phyloP scores from a whole-genome alignment of 1,140 invertebrate species.

The Holotrichia oblita region DNA sequence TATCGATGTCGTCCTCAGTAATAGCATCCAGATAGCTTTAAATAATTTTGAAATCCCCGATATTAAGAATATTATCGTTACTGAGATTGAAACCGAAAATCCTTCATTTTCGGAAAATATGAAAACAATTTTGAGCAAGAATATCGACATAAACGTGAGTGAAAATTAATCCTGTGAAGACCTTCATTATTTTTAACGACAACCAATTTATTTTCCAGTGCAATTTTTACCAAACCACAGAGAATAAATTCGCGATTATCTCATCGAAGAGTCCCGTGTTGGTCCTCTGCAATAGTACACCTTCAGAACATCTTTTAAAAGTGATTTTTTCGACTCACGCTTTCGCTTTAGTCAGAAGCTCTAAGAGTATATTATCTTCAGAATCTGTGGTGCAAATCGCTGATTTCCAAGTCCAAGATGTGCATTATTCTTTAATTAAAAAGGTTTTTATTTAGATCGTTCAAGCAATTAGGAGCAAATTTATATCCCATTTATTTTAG shows the following conservation, averaged over 20 bases:
- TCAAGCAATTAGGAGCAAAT: not conserved
- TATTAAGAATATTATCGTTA: conserved; percentile 52
- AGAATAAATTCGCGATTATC: conserved; percentile 51
- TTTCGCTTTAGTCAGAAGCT: conserved; percentile 51
- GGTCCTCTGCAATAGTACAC: conserved; percentile 51
- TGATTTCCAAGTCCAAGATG: conserved; percentile 48
- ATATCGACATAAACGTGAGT: conserved; percentile 54
- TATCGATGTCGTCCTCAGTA: conserved; percentile 54
- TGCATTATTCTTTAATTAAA: conserved; percentile 52
- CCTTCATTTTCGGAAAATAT: conserved; percentile 49
- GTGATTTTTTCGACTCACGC: conserved; percentile 50
- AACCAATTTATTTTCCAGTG: not conserved
- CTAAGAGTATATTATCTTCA: conserved; percentile 47
- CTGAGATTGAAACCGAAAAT: conserved; percentile 52
- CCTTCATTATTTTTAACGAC: conserved; percentile 3
- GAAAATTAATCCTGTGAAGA: not conserved
- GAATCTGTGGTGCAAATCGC: conserved; percentile 48
- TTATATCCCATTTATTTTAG: not conserved
- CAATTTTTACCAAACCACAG: conserved; percentile 47
- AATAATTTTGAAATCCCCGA: conserved; percentile 51
- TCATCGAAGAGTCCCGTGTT: conserved; percentile 53
- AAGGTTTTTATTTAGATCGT: conserved; percentile 50
- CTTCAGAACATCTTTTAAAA: conserved; percentile 51
- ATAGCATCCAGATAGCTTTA: conserved; percentile 53
- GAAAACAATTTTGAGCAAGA: conserved; percentile 51